A percentile compares a stretch with the other conserved stretches of the same genome.
These are phyloP conservation scores for Caenorhabditis brenneri DNA, from an alignment of 1,140 invertebrate species.

Conservation along the genomic window DNA sequence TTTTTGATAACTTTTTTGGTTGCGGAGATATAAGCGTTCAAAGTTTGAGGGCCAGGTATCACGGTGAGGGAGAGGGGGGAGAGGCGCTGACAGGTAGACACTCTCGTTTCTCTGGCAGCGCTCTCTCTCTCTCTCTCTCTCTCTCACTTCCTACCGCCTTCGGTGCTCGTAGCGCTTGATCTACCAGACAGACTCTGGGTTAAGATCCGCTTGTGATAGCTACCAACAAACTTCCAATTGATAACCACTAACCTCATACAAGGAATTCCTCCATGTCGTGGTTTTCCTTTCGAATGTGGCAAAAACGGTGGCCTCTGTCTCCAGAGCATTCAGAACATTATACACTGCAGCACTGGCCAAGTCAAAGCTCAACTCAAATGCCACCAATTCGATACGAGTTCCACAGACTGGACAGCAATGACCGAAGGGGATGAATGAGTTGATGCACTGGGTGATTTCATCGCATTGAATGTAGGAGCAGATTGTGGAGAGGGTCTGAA, in stretches of 20 bases:
- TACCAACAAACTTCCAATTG: too few relatives aligned
- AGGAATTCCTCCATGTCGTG: not conserved
- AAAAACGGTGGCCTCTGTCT: not conserved
- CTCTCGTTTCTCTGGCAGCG: too few relatives aligned
- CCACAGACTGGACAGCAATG: slow-evolving; percentile 44
- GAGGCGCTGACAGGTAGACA: too few relatives aligned
- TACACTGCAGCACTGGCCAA: not conserved
- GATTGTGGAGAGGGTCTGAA: slow-evolving; percentile 18
- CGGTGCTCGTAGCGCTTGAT: too few relatives aligned
- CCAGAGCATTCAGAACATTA: slow-evolving; percentile 1
- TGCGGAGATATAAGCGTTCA: too few relatives aligned
- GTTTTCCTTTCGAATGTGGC: slow-evolving; percentile 4
- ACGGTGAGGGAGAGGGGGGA: too few relatives aligned
- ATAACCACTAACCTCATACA: not conserved
- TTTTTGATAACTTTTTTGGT: too few relatives aligned
- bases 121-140: too few relatives aligned
- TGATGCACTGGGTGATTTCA: not conserved
- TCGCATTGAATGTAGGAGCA: not conserved
- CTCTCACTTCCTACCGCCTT: too few relatives aligned
- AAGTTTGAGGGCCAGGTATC: too few relatives aligned
- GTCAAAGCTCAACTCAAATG: not conserved
- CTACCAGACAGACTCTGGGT: too few relatives aligned
- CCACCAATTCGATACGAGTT: not conserved
- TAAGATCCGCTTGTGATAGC: too few relatives aligned
- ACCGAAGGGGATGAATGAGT: slow-evolving; percentile 1